Base-by-base conservation (phyloP, 2,113 vertebrate species). In the Ciconia boyciana region DNA sequence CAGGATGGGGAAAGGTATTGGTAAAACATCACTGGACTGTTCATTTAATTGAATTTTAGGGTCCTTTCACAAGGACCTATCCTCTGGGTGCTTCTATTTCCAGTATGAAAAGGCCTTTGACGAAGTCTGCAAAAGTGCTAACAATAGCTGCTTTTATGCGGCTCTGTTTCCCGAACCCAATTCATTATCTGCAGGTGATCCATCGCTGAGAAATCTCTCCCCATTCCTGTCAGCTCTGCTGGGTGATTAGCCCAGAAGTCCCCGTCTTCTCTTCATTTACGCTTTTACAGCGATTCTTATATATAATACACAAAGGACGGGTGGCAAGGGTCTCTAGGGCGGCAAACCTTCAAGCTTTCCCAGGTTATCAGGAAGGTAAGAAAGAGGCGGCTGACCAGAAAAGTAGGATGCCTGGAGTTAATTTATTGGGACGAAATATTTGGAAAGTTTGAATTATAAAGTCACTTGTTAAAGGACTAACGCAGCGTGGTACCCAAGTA, bases 401-500 rank as follows among this genome's bases (percentile, higher is more conserved):
- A 55, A 60, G 41, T 5, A 24, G 72, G 66, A 57, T 52, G 66
- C 32, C 74, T 10, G 3, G n/a, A 61, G 70, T 60, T 48, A 49
- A 60, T 66, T 54, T 43, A 25, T 14, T 18, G 60, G 65, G 80
- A 72, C 0, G 61, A 72, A 72, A n/a, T 31, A 18, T 43, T 29
- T 5, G 16, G 36, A 13, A 76, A 57, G 70, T 66, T 52, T 57
- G 44, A 65, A 43, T 77, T 64, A 17, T 3, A 9, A 49, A 55
- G 72, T 20, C 55, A 9, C 26, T 65, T 4, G 16, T 51, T 25
- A 44, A 43, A 52, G 36, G 32, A n/a, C 7, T 5, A 61, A 57
- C 0, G 2, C 4, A 16, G 16, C 10, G 4, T 1, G 11, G 71
- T 24, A 31, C 32, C 29, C 7, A 12, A 32, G 60, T 3, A 51